Base-by-base conservation (phyloP, 2,113 vertebrate species). In the Capra hircus region DNA sequence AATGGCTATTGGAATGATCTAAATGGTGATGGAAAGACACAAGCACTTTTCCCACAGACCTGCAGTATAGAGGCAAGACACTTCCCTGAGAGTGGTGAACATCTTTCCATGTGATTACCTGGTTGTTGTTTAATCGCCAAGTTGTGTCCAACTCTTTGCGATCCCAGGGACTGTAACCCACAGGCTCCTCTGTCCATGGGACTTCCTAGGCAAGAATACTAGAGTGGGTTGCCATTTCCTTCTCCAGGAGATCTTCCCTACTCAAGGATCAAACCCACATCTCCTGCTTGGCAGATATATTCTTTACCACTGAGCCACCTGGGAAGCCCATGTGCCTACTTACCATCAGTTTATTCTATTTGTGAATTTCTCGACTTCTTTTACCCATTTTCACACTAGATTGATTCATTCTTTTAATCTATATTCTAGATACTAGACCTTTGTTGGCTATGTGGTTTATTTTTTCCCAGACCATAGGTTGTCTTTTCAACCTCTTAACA, bases 311-410 rank as follows among this genome's bases (percentile, higher is more conserved):
- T 43, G 71, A 43, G 71, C 36, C 71, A 27, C 36, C 36, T 74
- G 11, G 19, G 71, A 74, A 74, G 36, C 11, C 13, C 36, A 27
- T 48, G 25, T 55, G 33, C 30, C 78, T 36, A 55, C 77, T 80
- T 80, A 36, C 33, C 36, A 86, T 27, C 57, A 21, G 5, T 45
- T 77, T 84, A 71, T 43, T 64, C 48, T 59, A 28, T 85, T 93
- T 94, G 53, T 57, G 43, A 90, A 45, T 71, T 93, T 67, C n/a
- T 87, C 13, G 60, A 85, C 48, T 33, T 27, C 17, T 60, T 87
- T 85, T 33, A 64, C 10, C 15, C 6, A 80, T 40, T 93, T 85
- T 94, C 36, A 77, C 13, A 82, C 7, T 83, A 33, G 6, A 83
- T 36, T 57, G 6, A 60, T 21, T 55, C 85, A 12, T 17, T 43